phyloP scores from a whole-genome alignment of 2,888 invertebrate genomes.

The Chymomyza fuscimana region DNA sequence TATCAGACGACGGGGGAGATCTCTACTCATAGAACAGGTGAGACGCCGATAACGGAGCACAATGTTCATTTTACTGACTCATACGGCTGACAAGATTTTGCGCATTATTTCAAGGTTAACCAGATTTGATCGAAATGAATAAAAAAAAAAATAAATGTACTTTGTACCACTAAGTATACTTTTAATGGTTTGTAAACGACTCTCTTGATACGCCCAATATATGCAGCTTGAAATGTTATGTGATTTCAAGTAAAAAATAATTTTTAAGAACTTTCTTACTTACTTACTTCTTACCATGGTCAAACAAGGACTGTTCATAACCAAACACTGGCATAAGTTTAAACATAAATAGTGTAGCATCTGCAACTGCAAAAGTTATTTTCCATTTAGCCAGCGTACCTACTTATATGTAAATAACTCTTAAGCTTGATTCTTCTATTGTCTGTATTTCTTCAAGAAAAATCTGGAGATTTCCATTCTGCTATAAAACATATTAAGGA shows the following conservation, averaged over 20 bases:
- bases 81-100: slow-evolving; percentile 45
- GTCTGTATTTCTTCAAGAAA: too few relatives aligned
- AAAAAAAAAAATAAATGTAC: neutral
- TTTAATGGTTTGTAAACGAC: neutral
- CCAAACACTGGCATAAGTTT: too few relatives aligned
- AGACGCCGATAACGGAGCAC: slow-evolving; percentile 6
- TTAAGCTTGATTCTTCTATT: too few relatives aligned
- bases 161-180: neutral
- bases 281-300: too few relatives aligned
- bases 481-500: too few relatives aligned
- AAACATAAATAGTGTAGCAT: too few relatives aligned
- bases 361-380: too few relatives aligned
- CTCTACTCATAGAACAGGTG: slow-evolving; percentile 38
- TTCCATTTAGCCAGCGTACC: too few relatives aligned
- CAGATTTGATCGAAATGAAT: slow-evolving; percentile 7
- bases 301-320: too few relatives aligned
- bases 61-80: slow-evolving; percentile 40
- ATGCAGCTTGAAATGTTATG: neutral
- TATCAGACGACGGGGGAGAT: neutral
- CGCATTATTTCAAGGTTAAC: slow-evolving; percentile 56
- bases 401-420: too few relatives aligned
- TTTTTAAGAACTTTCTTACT: too few relatives aligned
- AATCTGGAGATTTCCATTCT: too few relatives aligned
- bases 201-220: neutral
- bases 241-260: neutral